Percentiles rank a stretch among this genome's conserved stretches.
Evolutionary conservation across 2,888 invertebrate genomes (phyloP).

Genomic region (Apamea monoglypha): DNA sequence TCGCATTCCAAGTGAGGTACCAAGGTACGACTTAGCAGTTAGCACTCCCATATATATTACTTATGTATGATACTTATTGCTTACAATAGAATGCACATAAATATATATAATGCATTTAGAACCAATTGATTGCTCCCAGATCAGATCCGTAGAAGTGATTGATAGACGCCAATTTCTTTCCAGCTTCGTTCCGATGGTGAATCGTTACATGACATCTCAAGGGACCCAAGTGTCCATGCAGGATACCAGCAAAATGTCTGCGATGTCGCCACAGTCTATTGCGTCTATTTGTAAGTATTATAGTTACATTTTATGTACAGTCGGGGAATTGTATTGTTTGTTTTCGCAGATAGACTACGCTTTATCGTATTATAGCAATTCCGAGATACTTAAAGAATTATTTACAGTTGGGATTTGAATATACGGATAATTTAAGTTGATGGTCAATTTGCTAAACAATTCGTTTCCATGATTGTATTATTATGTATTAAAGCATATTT

Average conservation of each 20-base stretch:
- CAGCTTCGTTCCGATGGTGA: slow-evolving; percentile 89
- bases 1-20: slow-evolving; percentile 46
- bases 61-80: slow-evolving; percentile 8
- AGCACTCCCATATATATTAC: slow-evolving; percentile 19
- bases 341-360: not conserved
- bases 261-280: slow-evolving; percentile 89
- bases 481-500: not conserved
- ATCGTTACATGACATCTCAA: slow-evolving; percentile 89
- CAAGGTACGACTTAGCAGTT: slow-evolving; percentile 43
- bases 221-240: slow-evolving; percentile 89
- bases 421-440: not conserved
- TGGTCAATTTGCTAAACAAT: not conserved
- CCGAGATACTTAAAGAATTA: not conserved
- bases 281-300: slow-evolving; percentile 87
- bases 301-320: not conserved
- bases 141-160: slow-evolving; percentile 60
- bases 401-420: not conserved
- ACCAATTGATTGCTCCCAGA: slow-evolving; percentile 30
- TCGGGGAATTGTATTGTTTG: not conserved
- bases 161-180: slow-evolving; percentile 63
- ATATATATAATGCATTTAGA: slow-evolving; percentile 30
- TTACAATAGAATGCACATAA: slow-evolving; percentile 34
- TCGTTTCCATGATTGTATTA: not conserved
- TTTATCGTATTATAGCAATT: not conserved
- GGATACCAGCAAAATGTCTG: slow-evolving; percentile 87